Evolutionary conservation across 2,888 invertebrate genomes (phyloP).

Genomic region (Parelbella ahira): DNA sequence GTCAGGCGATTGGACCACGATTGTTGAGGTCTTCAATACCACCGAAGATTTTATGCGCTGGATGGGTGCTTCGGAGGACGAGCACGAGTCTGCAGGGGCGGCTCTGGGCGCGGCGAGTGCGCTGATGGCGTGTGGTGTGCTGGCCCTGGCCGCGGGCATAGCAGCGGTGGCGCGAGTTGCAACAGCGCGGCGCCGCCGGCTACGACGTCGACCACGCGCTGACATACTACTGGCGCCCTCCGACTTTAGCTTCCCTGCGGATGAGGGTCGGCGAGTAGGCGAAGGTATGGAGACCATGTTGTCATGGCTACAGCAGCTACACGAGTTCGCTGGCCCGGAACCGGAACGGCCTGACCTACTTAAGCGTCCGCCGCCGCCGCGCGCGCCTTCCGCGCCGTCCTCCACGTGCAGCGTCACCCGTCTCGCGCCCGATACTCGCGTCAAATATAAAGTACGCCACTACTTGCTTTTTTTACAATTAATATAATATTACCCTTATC

Average conservation of each 20-base stretch:
- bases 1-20: conserved; percentile 27
- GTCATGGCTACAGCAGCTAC: conserved; percentile 90
- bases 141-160: conserved; percentile 29
- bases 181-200: conserved; percentile 18
- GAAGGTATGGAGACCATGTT: conserved; percentile 93
- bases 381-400: conserved; percentile 69
- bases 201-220: conserved; percentile 37
- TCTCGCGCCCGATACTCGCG: conserved; percentile 83
- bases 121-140: conserved; percentile 27
- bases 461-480: neutral
- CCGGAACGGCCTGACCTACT: conserved; percentile 92
- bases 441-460: conserved; percentile 87
- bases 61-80: conserved; percentile 9
- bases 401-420: conserved; percentile 73
- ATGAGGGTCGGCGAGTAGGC: conserved; percentile 56
- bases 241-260: conserved; percentile 49
- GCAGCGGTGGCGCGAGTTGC: conserved; percentile 24
- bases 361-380: conserved; percentile 83
- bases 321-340: conserved; percentile 91
- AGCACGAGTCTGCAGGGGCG: conserved; percentile 25
- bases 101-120: conserved; percentile 28
- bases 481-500: no score
- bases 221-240: conserved; percentile 39
- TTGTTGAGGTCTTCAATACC: conserved; percentile 25
- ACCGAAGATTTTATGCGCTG: conserved; percentile 22